These are phyloP conservation scores for Cataglyphis albicans DNA, from an alignment of 2,888 invertebrate genomes.

Conservation along the genomic window DNA sequence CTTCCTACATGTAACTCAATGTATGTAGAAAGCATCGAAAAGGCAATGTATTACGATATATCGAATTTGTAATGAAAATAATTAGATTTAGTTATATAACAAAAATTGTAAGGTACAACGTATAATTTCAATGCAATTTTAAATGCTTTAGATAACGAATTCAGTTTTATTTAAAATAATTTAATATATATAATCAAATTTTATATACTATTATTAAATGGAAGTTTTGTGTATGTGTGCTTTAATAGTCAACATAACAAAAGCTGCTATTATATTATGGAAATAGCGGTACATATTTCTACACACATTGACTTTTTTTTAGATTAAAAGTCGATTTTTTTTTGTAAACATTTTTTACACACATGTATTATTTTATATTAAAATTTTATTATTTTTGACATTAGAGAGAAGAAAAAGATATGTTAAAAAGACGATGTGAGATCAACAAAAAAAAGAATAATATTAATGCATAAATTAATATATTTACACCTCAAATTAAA, in stretches of 20 bases:
- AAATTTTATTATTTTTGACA: constrained; percentile 5
- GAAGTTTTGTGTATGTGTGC: background rate
- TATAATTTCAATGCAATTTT: constrained; percentile 9
- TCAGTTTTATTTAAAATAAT: constrained; percentile 17
- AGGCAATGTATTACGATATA: constrained; percentile 28
- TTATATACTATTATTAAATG: background rate
- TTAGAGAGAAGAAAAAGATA: background rate
- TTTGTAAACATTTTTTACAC: background rate
- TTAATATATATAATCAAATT: constrained; percentile 3
- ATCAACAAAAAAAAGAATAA: constrained; percentile 20
- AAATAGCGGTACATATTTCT: constrained; percentile 17
- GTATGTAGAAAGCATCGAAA: constrained; percentile 9
- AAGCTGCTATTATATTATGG: constrained; percentile 10
- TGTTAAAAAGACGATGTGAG: constrained; percentile 16
- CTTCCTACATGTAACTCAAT: background rate
- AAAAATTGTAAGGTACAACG: constrained; percentile 24
- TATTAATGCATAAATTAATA: constrained; percentile 48
- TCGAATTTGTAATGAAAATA: constrained; percentile 31
- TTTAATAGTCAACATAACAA: constrained; percentile 16
- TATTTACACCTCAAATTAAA: constrained; percentile 41
- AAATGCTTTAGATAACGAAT: constrained; percentile 12
- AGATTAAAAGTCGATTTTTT: constrained; percentile 10
- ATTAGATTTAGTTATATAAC: constrained; percentile 23
- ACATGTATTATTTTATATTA: background rate
- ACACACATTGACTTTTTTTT: constrained; percentile 26